Base-by-base conservation (phyloP, 2,113 vertebrate species). In the Pitta sordida region DNA sequence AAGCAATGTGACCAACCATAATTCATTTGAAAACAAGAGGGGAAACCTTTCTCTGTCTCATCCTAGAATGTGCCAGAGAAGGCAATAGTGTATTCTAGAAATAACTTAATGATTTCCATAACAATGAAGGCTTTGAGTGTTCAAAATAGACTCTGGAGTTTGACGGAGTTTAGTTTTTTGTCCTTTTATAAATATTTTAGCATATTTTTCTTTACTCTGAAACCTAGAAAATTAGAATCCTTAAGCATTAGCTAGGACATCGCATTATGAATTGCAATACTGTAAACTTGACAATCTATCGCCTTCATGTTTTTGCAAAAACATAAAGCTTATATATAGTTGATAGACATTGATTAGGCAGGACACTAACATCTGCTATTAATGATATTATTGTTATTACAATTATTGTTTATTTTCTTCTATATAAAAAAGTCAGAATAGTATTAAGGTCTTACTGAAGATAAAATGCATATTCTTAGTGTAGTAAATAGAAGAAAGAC, bases 141-240 rank as follows among this genome's bases (percentile, higher is more conserved):
- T 65, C 83, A 68, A 49, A 93, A 51, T 27, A 83, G 44, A 65
- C 27, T 91, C 30, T 62, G 34, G 34, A 78, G 3, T 24, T 67
- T n/a, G n/a, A n/a, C n/a, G n/a, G n/a, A n/a, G n/a, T n/a, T n/a
- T n/a, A n/a, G n/a, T n/a, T n/a, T n/a, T n/a, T n/a, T 67, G 75
- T 89, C 64, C 13, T 89, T 91, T 92, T 69, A 69, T 91, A 93
- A 94, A 79, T 86, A 91, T 79, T 79, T 92, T 73, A 49, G 3
- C 13, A 32, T 60, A 63, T 81, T 84, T 91, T 81, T 7, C 22
- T 83, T 94, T 89, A 53, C 26, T 81, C 32, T 68, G 49, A 76
- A 89, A 23, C 4, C 19, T 32, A 18, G 22, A 8, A 70, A 84
- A 86, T 88, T 53, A 49, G 32, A 88, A 41, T 71, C 46, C 22